Evolutionary conservation across 1,140 invertebrate species (phyloP), one percentile per base, ranked within the genome.

Genomic region (Euschistus heros): DNA sequence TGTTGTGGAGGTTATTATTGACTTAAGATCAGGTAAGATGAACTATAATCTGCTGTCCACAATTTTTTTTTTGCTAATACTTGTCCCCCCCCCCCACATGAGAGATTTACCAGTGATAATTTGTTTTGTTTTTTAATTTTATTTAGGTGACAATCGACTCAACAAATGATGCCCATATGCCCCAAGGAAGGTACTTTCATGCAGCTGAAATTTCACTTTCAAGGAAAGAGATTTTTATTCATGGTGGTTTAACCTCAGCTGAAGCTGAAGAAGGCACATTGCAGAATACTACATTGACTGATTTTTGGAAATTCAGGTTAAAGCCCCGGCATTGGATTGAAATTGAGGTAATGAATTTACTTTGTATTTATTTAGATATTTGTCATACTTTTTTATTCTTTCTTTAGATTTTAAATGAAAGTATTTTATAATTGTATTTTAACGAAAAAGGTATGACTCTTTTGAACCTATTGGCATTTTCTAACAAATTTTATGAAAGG

Each of bases 271-370:
- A 61, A 20, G 61, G 59, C 69, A 69, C 42, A 72, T 57, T 57
- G 24, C 33, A 79, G 78, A 83, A 84, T 63, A 83, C 85, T 66
- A 86, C 90, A 2, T 73, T 92, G 0, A 81, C 81, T 37, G 93
- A 96, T 73, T 92, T 96, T 72, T 97, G 94, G 94, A 91, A 89
- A 70, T 97, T 96, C 73, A 89, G 88, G 72, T 82, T 95, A 59
- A 87, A 89, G 72, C 87, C 90, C 71, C 85, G 89, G 69, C 81
- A 87, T 17, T 97, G 94, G 93, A 85, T 81, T 57, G 82, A 85
- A 66, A 84, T 92, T 2, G 77, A 81, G 70, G 82, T 79, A 67
- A 71, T 70, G 13, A 66, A 33, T 4, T 17, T 24, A 33, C 33
- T 37, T 2, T 4, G 13, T 13, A 37, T 13, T 37, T n/a, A n/a